Conservation (phyloP, 2,888 invertebrate species). For the Digitonthophagus gazella region DNA sequence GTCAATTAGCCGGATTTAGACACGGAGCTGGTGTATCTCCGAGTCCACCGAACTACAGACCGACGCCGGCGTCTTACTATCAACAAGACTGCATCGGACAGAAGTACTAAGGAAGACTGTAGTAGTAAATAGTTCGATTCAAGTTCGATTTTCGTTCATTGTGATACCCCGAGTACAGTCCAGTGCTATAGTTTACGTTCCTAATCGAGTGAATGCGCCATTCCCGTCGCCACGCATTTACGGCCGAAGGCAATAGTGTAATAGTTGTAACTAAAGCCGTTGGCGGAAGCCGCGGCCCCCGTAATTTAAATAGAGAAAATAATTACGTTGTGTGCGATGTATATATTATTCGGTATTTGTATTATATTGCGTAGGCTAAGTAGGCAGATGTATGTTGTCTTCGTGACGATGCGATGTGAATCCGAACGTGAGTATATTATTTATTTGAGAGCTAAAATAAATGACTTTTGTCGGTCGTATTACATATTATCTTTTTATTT, state of each 20-base stretch:
- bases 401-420: not conserved
- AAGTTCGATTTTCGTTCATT: not conserved
- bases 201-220: not conserved
- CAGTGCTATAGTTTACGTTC: not conserved
- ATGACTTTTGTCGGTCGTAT: not conserved
- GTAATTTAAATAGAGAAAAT: not conserved
- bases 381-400: not conserved
- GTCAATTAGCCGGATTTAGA: conserved; percentile 51
- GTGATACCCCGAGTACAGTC: not conserved
- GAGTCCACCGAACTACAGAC: conserved; percentile 55
- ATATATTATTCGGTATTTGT: not conserved
- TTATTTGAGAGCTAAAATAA: not conserved
- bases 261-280: not conserved
- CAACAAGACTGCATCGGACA: conserved; percentile 61
- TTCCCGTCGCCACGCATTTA: not conserved
- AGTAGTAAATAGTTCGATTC: not conserved
- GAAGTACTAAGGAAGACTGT: conserved; percentile 43
- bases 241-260: not conserved
- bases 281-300: too few relatives aligned
- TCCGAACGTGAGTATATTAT: not conserved
- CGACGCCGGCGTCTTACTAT: conserved; percentile 57
- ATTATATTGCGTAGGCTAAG: not conserved
- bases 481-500: not conserved
- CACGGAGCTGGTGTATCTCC: conserved; percentile 54
- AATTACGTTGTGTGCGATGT: not conserved